Evolutionary conservation across 2,888 invertebrate species (phyloP).

Genomic region (Hermaeophaga mercurialis): DNA sequence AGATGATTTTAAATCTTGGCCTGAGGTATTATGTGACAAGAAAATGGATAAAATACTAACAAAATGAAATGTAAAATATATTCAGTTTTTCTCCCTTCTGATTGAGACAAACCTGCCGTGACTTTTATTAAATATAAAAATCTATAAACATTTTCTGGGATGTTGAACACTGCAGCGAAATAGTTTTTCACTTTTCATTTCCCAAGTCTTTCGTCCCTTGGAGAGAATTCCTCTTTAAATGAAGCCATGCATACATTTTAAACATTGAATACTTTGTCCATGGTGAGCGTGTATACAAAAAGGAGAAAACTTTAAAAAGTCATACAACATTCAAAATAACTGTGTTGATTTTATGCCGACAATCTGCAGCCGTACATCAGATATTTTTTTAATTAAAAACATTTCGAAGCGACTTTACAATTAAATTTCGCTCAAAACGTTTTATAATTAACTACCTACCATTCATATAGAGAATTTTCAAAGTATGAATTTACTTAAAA

Average conservation of each 20-base stretch:
- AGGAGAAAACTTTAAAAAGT: constrained; percentile 9
- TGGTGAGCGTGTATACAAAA: constrained; percentile 4
- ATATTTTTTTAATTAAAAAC: too few relatives aligned
- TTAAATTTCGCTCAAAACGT: too few relatives aligned
- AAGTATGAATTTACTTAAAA: too few relatives aligned
- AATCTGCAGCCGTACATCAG: not conserved
- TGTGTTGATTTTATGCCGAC: constrained; percentile 1
- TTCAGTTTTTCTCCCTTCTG: too few relatives aligned
- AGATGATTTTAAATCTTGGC: too few relatives aligned
- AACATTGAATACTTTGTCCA: constrained; percentile 17
- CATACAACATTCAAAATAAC: constrained; percentile 1
- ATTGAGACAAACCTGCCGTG: constrained; percentile 6
- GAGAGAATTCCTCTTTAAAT: constrained; percentile 11
- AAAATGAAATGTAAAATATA: too few relatives aligned
- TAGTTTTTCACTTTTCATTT: constrained; percentile 16
- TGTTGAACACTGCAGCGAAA: constrained; percentile 2
- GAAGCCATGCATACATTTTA: constrained; percentile 18
- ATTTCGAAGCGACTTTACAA: too few relatives aligned
- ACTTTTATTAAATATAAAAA: constrained; percentile 11
- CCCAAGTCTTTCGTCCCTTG: not conserved
- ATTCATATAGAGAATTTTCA: too few relatives aligned
- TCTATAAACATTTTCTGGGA: constrained; percentile 6
- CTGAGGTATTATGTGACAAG: too few relatives aligned
- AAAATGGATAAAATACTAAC: too few relatives aligned
- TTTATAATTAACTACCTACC: too few relatives aligned